These are phyloP conservation scores for Empidonax alnorum DNA, from an alignment of 2,113 vertebrate species.

Conservation along the genomic window DNA sequence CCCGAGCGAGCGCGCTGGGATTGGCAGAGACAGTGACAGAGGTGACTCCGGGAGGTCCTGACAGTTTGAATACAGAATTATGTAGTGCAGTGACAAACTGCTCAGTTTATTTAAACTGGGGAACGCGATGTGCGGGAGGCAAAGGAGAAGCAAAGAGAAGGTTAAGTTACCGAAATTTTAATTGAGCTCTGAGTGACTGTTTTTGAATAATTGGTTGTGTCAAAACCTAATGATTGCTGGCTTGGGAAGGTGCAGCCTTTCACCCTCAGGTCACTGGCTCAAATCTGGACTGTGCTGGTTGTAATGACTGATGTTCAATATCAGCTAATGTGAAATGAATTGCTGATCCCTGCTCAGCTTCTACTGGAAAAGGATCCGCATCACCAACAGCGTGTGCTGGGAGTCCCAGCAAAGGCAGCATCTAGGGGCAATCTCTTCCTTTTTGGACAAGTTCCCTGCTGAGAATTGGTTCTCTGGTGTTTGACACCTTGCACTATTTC, in stretches of 20 bases:
- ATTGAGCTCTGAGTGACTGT: constrained; percentile 60
- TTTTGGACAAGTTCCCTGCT: not conserved
- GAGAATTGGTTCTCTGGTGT: not conserved
- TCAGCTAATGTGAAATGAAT: constrained; percentile 43
- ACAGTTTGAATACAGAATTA: not conserved
- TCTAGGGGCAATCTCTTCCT: not conserved
- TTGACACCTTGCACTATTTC: not conserved
- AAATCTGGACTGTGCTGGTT: constrained; percentile 29
- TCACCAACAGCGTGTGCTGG: not conserved
- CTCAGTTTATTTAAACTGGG: not conserved
- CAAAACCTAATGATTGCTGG: constrained; percentile 38
- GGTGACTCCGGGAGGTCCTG: not conserved
- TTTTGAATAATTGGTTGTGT: constrained; percentile 67
- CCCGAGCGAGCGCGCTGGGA: not conserved
- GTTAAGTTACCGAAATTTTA: constrained; percentile 61
- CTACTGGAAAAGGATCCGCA: not conserved
- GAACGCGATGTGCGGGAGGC: not conserved
- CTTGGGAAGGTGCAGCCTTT: constrained; percentile 61
- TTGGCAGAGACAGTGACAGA: constrained; percentile 43
- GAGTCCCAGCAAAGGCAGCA: not conserved
- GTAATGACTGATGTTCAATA: constrained; percentile 52
- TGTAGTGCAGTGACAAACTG: not conserved
- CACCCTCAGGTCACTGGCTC: constrained; percentile 51
- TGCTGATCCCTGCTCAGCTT: constrained; percentile 30
- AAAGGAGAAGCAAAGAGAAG: constrained; percentile 9